Base-by-base conservation (phyloP, 2,888 invertebrate genomes). In the Diaperis boleti region DNA sequence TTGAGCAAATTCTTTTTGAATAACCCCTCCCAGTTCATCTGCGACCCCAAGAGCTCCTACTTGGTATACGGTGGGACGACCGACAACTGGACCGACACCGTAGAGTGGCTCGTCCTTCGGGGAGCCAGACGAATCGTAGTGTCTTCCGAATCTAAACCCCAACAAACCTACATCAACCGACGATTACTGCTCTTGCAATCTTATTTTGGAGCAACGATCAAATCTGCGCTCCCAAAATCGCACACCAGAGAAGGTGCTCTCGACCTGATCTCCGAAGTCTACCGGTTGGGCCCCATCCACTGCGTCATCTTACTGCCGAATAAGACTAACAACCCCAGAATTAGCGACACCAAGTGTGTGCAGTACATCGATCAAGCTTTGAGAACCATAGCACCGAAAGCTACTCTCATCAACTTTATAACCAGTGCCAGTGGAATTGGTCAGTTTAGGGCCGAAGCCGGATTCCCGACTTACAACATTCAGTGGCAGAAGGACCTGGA, bases 101-200 rank as follows among this genome's bases (percentile, higher is more conserved):
- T 90, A 0, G 92, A 94, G 74, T 96, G 95, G 95, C 82, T 98
- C 72, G 87, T 95, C 47, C 81, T 92, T 54, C 86, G 95, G 64
- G 96, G 95, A 0, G 95, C 92, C 0, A 86, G 85, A 69, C 90
- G 91, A 72, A 77, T 97, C 4, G 85, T 96, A 0, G 84, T 96
- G 0, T 91, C 91, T 0, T 93, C 94, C 0, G 88, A 95, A 33
- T 84, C 85, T 14, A 92, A 90, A 64, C 92, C 93, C 11, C 95
- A 95, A 79, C 95, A 95, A 78, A 82, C 87, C 14, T 70, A 77
- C 63, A 68, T 80, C 17, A 78, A 77, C 15, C 72, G 80, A 10
- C 71, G 80, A 5, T 63, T 82, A 2, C 67, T 72, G 3, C 69
- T 81, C 6, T 70, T 81, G 2, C 74, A 78, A 59, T 65, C 69